A percentile compares a stretch with the other conserved stretches of the same genome.
These are phyloP conservation scores for Lepetodrilus schrolli DNA, from an alignment of 2,888 invertebrate species.

Conservation along the genomic window DNA sequence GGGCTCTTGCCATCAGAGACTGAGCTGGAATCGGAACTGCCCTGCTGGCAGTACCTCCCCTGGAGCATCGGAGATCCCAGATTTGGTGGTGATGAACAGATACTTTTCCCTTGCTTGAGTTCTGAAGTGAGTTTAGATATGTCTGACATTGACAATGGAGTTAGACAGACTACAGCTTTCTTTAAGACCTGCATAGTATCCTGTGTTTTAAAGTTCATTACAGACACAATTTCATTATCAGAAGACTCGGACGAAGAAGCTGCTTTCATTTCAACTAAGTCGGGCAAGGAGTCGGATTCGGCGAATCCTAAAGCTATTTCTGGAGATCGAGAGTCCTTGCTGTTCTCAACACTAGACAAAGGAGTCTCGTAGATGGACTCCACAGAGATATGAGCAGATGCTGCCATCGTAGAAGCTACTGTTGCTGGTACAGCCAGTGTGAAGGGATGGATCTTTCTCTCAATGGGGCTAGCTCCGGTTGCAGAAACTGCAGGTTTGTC, in stretches of 20 bases:
- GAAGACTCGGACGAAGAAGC: conserved; percentile 28
- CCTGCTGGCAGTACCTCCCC: background rate
- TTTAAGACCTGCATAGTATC: conserved; percentile 29
- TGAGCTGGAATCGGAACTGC: background rate
- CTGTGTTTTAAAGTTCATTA: background rate
- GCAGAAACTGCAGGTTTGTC: conserved; percentile 3
- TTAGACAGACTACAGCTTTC: conserved; percentile 51
- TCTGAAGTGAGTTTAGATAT: conserved; percentile 33
- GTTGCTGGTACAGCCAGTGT: background rate
- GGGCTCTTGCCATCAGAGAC: background rate
- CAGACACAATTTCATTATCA: conserved; percentile 3
- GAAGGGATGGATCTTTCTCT: background rate
- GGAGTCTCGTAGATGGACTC: conserved; percentile 43
- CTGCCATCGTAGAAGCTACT: background rate
- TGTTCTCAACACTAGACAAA: conserved; percentile 43
- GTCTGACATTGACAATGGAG: conserved; percentile 46
- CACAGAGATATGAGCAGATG: background rate
- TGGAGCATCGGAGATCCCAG: background rate
- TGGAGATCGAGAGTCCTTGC: conserved; percentile 17
- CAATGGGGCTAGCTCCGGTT: background rate
- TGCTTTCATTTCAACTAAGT: background rate
- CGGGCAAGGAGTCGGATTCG: background rate
- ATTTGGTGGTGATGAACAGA: background rate
- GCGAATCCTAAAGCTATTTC: conserved; percentile 19
- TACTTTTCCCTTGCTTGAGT: background rate